Evolutionary conservation across 2,797 vertebrate genomes (phyloP).

Genomic region (Menidia menidia): DNA sequence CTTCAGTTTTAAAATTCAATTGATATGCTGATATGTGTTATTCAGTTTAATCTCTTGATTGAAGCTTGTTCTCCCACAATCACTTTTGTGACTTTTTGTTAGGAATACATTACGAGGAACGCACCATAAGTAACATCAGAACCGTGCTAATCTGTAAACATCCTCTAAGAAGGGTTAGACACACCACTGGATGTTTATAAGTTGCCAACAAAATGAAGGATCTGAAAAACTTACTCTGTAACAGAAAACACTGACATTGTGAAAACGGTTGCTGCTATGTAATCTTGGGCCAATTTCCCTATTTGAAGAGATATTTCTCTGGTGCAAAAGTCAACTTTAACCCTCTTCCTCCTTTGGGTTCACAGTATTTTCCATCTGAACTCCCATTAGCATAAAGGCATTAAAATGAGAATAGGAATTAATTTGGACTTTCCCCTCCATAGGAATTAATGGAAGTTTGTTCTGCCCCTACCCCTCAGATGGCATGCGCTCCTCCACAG

Average conservation of each 20-base stretch:
- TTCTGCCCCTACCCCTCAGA: conserved; percentile 83
- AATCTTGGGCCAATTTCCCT: conserved; percentile 58
- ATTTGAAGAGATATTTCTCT: conserved; percentile 71
- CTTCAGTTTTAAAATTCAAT: no score
- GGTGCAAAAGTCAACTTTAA: conserved; percentile 81
- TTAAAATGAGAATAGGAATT: conserved; percentile 90
- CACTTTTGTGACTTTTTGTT: neutral
- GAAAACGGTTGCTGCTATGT: conserved; percentile 35
- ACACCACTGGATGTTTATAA: neutral
- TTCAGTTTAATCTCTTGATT: neutral
- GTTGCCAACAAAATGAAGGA: conserved; percentile 3
- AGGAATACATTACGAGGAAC: neutral
- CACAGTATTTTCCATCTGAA: conserved; percentile 72
- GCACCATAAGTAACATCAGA: neutral
- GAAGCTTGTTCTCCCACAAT: neutral
- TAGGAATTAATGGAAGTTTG: conserved; percentile 90
- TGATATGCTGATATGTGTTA: neutral
- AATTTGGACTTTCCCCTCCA: conserved; percentile 89
- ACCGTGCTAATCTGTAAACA: no score
- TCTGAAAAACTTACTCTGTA: neutral
- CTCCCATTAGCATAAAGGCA: conserved; percentile 87
- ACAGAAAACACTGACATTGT: conserved; percentile 12
- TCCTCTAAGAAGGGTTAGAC: neutral
- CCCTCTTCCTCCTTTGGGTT: conserved; percentile 79
- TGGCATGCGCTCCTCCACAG: conserved; percentile 81